Evolutionary conservation across 2,113 vertebrate species (phyloP), one percentile per base, ranked within the genome.

Genomic region (Ammodytes marinus): DNA sequence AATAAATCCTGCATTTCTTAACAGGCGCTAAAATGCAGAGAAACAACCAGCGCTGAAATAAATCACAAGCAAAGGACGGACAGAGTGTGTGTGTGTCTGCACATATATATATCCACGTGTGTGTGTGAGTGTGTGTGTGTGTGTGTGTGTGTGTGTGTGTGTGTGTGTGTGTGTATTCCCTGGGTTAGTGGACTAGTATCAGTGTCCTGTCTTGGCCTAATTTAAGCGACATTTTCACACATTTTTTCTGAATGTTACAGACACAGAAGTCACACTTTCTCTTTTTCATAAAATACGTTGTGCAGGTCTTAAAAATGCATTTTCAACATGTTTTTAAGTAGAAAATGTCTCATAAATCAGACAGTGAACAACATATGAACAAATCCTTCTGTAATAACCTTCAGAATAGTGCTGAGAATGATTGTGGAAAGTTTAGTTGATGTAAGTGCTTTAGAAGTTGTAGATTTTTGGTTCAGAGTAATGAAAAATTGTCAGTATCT

Each of bases 1-100:
- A 8, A 81, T 91, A 88, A 89, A 91, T 89, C 72, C 57, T 84
- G 45, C 53, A 66, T 82, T 82, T 88, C 67, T 85, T 87, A 88
- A 86, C 87, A 80, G 75, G 67, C 85, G 46, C 68, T 87, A 74
- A 89, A 87, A 91, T 74, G 85, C 83, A 84, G 74, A 77, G 57
- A 82, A 82, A 88, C 85, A 82, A 84, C 9, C 67, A 3, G 43
- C 17, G 63, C 53, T 45, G 80, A 85, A 61, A 64, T 88, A 90
- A 88, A 90, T 90, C 89, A 86, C n/a, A 63, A 17, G 46, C 76
- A 65, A 52, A 60, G 0, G 60, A 77, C 80, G 74, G 78, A 53
- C 53, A 58, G 35, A 2, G 69, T 10, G 75, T 78, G 76, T 84
- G 79, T 61, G 71, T 74, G 13, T 50, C 46, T 15, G 50, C 37